Percentiles rank a stretch among this genome's conserved stretches.
phyloP scores from a whole-genome alignment of 2,113 vertebrate species.

The Corythaixoides concolor region DNA sequence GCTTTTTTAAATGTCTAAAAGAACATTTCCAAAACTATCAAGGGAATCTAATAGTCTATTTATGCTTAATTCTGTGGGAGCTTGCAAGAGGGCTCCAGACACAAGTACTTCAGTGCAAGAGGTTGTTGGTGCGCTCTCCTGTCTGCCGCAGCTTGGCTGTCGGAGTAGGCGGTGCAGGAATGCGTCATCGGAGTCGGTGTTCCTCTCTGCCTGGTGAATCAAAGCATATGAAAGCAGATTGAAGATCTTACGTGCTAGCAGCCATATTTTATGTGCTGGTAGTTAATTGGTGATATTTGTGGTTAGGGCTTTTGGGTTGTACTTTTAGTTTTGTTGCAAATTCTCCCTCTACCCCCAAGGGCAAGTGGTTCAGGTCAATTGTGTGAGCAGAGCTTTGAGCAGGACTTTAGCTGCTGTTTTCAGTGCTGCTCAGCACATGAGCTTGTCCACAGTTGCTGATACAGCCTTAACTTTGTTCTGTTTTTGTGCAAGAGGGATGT shows the following conservation, averaged over 20 bases:
- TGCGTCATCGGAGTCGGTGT: neutral
- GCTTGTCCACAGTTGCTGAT: neutral
- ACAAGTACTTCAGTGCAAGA: neutral
- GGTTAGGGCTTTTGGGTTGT: neutral
- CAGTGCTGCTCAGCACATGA: neutral
- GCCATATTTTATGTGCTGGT: neutral
- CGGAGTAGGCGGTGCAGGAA: neutral
- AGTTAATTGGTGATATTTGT: neutral
- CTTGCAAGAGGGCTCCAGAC: neutral
- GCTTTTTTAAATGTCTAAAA: neutral
- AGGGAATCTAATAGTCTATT: neutral
- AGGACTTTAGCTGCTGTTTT: neutral
- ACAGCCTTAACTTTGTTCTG: neutral
- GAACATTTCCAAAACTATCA: neutral
- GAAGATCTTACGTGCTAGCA: neutral
- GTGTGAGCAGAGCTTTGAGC: neutral
- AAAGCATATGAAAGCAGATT: neutral
- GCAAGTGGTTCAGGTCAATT: neutral
- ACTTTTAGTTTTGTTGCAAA: neutral
- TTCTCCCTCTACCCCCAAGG: neutral
- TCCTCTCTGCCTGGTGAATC: neutral
- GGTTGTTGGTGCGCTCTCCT: accelerated
- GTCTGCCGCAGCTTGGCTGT: neutral
- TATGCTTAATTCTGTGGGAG: neutral
- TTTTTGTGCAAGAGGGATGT: neutral